A percentile compares a stretch with the other conserved stretches of the same genome.
These are phyloP conservation scores for Polyommatus icarus DNA, from an alignment of 2,888 invertebrate genomes.

Conservation along the genomic window DNA sequence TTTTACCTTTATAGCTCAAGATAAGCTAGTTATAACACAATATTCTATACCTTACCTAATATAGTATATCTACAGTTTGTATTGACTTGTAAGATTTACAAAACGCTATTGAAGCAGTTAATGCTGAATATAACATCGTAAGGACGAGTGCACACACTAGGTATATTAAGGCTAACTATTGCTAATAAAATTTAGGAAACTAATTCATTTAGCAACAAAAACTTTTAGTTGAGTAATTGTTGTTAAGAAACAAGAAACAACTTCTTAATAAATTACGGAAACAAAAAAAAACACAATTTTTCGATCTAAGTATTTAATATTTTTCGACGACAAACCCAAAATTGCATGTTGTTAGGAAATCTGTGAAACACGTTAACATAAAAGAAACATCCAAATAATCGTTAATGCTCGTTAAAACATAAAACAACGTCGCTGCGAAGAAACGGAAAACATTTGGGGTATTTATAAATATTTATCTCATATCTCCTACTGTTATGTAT, in stretches of 20 bases:
- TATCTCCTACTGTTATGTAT: too few species aligned
- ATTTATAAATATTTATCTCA: constrained; percentile 30
- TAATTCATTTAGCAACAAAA: not conserved
- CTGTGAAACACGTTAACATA: not conserved
- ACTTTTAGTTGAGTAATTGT: not conserved
- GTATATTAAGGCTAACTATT: not conserved
- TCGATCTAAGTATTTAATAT: not conserved
- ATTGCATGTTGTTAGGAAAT: not conserved
- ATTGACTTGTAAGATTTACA: constrained; percentile 5
- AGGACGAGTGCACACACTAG: not conserved
- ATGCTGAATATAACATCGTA: not conserved
- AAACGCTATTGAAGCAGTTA: not conserved
- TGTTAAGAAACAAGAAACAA: too few species aligned
- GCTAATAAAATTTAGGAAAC: not conserved
- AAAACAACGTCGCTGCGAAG: constrained; percentile 8
- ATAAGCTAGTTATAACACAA: not conserved
- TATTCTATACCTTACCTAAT: too few species aligned
- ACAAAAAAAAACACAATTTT: not conserved
- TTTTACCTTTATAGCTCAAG: not conserved
- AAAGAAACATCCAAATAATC: constrained; percentile 23
- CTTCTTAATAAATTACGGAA: too few species aligned
- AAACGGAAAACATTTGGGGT: constrained; percentile 11
- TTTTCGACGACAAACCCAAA: not conserved
- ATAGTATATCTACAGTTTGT: not conserved
- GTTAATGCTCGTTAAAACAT: constrained; percentile 15